phyloP scores from a whole-genome alignment of 2,113 vertebrate species.

The Lipotes vexillifer region DNA sequence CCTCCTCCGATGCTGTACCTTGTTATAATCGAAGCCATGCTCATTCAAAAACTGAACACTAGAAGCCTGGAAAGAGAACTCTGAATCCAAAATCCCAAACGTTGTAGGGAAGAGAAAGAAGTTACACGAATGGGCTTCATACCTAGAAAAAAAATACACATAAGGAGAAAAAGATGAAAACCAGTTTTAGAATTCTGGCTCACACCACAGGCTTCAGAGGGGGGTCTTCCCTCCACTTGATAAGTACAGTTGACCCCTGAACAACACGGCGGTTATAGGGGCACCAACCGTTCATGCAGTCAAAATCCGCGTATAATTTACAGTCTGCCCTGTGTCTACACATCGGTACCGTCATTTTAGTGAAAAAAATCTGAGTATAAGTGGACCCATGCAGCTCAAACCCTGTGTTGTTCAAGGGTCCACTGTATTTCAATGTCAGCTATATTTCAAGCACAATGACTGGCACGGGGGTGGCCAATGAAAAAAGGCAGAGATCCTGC shows the following conservation, averaged over 20 bases:
- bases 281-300: background rate
- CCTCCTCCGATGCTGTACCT: conserved; percentile 68
- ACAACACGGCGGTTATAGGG: background rate
- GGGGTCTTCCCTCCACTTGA: background rate
- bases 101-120: conserved; percentile 83
- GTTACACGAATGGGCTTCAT: conserved; percentile 80
- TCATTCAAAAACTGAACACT: conserved; percentile 80
- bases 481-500: background rate
- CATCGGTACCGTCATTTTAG: background rate
- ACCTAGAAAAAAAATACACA: conserved; percentile 64
- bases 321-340: background rate
- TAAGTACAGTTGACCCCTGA: background rate
- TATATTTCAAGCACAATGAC: background rate
- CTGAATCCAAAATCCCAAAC: conserved; percentile 73
- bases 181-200: background rate
- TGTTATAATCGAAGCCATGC: conserved; percentile 83
- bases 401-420: background rate
- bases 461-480: background rate
- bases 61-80: conserved; percentile 80
- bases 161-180: background rate
- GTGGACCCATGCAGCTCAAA: background rate
- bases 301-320: background rate
- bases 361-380: background rate
- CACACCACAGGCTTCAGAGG: background rate
- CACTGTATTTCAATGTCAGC: background rate